phyloP scores from a whole-genome alignment of 2,888 invertebrate genomes.

The Agyllia agylla region DNA sequence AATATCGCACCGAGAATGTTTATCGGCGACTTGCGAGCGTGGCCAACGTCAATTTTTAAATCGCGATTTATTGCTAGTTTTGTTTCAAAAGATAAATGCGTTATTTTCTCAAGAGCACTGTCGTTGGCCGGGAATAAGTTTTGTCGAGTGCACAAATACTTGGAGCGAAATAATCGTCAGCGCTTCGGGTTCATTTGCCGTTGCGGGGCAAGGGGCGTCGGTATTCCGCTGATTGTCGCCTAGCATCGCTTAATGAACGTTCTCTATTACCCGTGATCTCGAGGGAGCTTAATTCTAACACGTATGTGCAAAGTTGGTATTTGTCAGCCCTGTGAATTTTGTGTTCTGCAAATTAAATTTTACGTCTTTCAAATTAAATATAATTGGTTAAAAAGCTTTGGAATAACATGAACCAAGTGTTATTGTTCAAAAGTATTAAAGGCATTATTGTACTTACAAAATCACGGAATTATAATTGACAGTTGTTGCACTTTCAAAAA shows the following conservation, averaged over 20 bases:
- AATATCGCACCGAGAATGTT: conserved; percentile 20
- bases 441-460: background rate
- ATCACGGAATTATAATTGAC: too few relatives aligned
- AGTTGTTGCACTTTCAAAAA: background rate
- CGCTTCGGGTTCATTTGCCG: conserved; percentile 83
- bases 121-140: conserved; percentile 79
- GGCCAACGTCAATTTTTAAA: conserved; percentile 82
- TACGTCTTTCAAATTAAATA: background rate
- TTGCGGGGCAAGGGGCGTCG: conserved; percentile 70
- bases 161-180: conserved; percentile 83
- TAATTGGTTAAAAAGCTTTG: background rate
- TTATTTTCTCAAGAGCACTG: conserved; percentile 15
- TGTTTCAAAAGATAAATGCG: conserved; percentile 77
- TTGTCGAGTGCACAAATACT: conserved; percentile 80
- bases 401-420: background rate
- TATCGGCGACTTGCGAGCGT: background rate
- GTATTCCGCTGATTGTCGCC: conserved; percentile 79
- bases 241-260: conserved; percentile 80
- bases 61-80: conserved; percentile 84
- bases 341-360: conserved; percentile 13
- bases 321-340: conserved; percentile 25
- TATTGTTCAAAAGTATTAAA: background rate
- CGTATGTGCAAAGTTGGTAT: conserved; percentile 28
- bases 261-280: conserved; percentile 79
- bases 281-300: conserved; percentile 58